phyloP scores from a whole-genome alignment of 2,797 vertebrate genomes.

The Sebastolobus altivelis region DNA sequence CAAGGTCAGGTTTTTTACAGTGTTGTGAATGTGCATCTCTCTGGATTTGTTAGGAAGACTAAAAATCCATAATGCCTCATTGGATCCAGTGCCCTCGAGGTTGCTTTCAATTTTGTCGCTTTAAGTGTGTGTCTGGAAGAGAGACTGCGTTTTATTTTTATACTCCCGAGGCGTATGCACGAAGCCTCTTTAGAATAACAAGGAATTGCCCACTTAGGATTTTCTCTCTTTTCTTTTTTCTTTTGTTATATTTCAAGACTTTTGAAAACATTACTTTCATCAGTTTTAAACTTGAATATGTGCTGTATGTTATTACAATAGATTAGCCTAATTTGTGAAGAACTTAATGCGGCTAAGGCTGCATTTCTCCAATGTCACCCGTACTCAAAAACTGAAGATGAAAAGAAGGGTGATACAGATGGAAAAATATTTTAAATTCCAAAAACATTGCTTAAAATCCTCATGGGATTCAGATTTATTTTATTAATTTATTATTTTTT shows the following conservation, averaged over 20 bases:
- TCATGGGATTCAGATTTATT: neutral
- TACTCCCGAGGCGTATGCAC: neutral
- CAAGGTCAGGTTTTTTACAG: conserved; percentile 30
- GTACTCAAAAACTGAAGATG: neutral
- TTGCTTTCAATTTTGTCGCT: neutral
- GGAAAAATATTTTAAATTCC: neutral
- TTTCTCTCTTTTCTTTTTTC: neutral
- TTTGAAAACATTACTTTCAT: neutral
- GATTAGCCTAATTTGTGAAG: neutral
- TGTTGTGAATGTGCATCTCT: conserved; percentile 34
- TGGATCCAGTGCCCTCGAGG: neutral
- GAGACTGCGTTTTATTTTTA: conserved; percentile 1
- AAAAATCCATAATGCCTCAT: neutral
- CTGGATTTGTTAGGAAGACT: conserved; percentile 3
- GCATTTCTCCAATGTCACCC: neutral
- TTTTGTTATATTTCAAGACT: neutral
- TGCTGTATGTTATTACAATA: neutral
- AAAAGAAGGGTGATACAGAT: neutral
- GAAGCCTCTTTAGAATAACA: neutral
- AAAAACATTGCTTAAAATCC: neutral
- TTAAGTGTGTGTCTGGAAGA: neutral
- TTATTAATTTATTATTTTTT: no score
- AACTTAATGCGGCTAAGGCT: neutral
- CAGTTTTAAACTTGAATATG: neutral
- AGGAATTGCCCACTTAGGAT: neutral